These are phyloP conservation scores for Eilema griseolum DNA, from an alignment of 2,888 invertebrate species.

Conservation along the genomic window DNA sequence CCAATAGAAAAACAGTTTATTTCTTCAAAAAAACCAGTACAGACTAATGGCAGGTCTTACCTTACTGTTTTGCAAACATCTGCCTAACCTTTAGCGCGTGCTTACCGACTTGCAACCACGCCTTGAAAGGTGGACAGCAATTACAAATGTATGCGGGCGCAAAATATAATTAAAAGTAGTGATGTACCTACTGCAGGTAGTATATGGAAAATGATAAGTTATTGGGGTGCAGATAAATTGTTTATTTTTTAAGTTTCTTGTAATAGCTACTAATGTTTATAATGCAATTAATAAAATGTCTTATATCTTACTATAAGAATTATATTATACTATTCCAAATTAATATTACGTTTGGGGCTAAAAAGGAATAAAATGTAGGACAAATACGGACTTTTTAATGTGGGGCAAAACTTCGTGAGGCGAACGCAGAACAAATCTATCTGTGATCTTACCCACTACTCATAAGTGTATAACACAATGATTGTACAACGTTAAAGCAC, in stretches of 20 bases:
- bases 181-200: slow-evolving; percentile 21
- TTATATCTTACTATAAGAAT: too few relatives aligned
- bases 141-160: slow-evolving; percentile 61
- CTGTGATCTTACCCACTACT: too few relatives aligned
- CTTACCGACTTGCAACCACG: slow-evolving; percentile 52
- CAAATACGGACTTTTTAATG: too few relatives aligned
- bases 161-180: slow-evolving; percentile 50
- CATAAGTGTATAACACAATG: too few relatives aligned
- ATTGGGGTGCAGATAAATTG: not conserved
- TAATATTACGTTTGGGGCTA: too few relatives aligned
- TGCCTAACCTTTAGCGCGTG: slow-evolving; percentile 71
- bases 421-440: too few relatives aligned
- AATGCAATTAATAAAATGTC: too few relatives aligned
- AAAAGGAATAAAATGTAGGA: too few relatives aligned
- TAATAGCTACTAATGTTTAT: too few relatives aligned
- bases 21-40: slow-evolving; percentile 14
- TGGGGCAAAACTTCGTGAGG: too few relatives aligned
- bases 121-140: slow-evolving; percentile 58
- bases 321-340: too few relatives aligned
- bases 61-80: slow-evolving; percentile 67
- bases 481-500: too few relatives aligned
- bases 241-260: not conserved
- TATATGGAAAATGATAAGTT: slow-evolving; percentile 11
- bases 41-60: slow-evolving; percentile 52
- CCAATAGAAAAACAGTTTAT: slow-evolving; percentile 13